Base-by-base conservation (phyloP, 2,888 invertebrate genomes). In the Drosophila picticornis region DNA sequence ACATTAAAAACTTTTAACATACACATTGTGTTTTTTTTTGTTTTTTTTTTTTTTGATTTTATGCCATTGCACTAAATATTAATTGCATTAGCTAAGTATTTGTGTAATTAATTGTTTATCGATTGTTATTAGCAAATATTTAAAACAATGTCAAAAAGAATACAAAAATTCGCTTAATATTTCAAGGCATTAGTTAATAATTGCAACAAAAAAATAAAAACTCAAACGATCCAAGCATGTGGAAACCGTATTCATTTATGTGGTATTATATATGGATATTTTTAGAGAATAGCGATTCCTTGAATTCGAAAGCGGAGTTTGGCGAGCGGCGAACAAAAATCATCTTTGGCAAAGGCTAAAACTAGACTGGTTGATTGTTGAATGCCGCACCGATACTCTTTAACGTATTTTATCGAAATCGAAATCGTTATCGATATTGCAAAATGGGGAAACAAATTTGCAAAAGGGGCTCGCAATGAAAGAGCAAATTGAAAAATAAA, bases 51-150 rank as follows among this genome's bases (percentile, higher is more conserved):
- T 68, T 83, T 80, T 80, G 71, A 70, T 82, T 72, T 80, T 58
- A 56, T 67, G 75, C 75, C 77, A 75, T 83, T 83, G 80, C 76
- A 79, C 79, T 79, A 81, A 81, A 13, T 70, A 53, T 71, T 50
- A 63, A 68, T 79, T 79, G 90, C 90, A 87, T 89, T 85, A 84
- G 88, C 86, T 85, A 85, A 87, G 66, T 81, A 77, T 64, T 82
- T 74, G 83, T 84, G 84, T 89, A 61, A 77, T 83, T 71, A 83
- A 68, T 68, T 74, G 69, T 77, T 70, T 62, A 80, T 80, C 69
- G 71, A 84, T 79, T 72, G 58, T 64, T 34, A 65, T 71, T 58
- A 68, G 80, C 82, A 68, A 27, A 56, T n/a, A 38, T 46, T 46
- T 57, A 72, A 56, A 69, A 68, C 43, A 60, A 75, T 52, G 22